These are phyloP conservation scores for Phengaris alcon DNA, from an alignment of 2,888 invertebrate species.

Conservation along the genomic window DNA sequence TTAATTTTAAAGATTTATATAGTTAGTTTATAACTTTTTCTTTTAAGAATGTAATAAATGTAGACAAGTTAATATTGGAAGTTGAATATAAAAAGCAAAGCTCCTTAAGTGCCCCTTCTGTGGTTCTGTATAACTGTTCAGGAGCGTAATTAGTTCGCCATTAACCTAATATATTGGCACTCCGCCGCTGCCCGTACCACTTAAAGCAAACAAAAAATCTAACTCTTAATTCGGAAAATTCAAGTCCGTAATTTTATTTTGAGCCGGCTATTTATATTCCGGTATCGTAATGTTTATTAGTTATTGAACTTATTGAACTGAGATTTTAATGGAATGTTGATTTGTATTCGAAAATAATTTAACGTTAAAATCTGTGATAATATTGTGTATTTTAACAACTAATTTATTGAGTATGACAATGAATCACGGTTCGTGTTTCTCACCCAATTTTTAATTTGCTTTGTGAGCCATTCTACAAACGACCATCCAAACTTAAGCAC, in stretches of 20 bases:
- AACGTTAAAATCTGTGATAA: background rate
- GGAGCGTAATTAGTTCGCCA: slow-evolving; percentile 69
- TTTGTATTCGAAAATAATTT: background rate
- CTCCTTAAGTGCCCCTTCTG: slow-evolving; percentile 63
- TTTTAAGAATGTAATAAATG: slow-evolving; percentile 34
- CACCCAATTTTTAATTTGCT: background rate
- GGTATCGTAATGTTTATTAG: slow-evolving; percentile 41
- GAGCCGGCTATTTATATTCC: slow-evolving; percentile 45
- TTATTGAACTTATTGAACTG: slow-evolving; percentile 8
- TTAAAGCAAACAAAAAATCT: slow-evolving; percentile 52
- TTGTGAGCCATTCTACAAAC: background rate
- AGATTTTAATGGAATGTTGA: background rate
- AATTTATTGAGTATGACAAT: no score
- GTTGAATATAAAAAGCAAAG: slow-evolving; percentile 44
- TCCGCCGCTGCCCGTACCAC: slow-evolving; percentile 49
- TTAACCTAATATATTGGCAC: slow-evolving; percentile 68
- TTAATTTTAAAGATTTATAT: background rate
- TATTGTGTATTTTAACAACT: background rate
- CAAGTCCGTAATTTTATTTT: slow-evolving; percentile 44
- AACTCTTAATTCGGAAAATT: slow-evolving; percentile 50
- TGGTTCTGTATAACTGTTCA: slow-evolving; percentile 59
- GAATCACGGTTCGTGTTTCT: background rate
- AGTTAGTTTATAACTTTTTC: slow-evolving; percentile 23
- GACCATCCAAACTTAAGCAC: slow-evolving; percentile 1
- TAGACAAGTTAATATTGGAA: slow-evolving; percentile 38